Base-by-base conservation (phyloP, 2,797 vertebrate genomes). In the Ambastaia sidthimunki region DNA sequence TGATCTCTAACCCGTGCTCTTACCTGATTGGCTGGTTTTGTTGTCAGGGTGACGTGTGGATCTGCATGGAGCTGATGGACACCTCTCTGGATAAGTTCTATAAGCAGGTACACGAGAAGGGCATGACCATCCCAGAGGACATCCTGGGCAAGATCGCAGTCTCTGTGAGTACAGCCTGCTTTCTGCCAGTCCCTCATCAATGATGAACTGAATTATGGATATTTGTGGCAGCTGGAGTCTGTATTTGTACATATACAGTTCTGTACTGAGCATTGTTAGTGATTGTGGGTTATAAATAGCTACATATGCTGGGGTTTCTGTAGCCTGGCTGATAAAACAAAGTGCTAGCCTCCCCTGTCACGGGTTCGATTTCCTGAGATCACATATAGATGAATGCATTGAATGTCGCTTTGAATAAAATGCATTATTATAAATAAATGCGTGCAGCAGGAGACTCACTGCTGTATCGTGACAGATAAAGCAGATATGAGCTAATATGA, bases 21-120 rank as follows among this genome's bases (percentile, higher is more conserved):
- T 15, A 69, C 31, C n/a, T 12, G 44, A 44, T 21, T 66, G 69
- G 60, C 23, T 63, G 13, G 19, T 13, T 82, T 11, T 81, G 70
- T 86, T 82, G 78, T 70, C 88, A 99, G 98, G 98, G 98, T 0
- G 98, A 99, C 0, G 98, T 99, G 74, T 99, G 98, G 98, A 99
- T 99, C 90, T 99, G 98, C 85, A 99, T 99, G 98, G 98, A 99
- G 88, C 92, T 99, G 83, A 98, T 99, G 98, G 98, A 99, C 91
- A 99, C 97, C 0, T 99, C 98, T 57, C 90, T 99, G 95, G 98
- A 99, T 90, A 99, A 99, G 85, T 99, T 99, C 91, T 99, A 99
- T 89, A 99, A 99, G 89, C 95, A 96, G 1, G 98, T 99, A 54
- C 96, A 98, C 65, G 97, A 99, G 86, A 98, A 98, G 91, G 94